phyloP scores from a whole-genome alignment of 2,888 invertebrate genomes.

The Adineta ricciae region DNA sequence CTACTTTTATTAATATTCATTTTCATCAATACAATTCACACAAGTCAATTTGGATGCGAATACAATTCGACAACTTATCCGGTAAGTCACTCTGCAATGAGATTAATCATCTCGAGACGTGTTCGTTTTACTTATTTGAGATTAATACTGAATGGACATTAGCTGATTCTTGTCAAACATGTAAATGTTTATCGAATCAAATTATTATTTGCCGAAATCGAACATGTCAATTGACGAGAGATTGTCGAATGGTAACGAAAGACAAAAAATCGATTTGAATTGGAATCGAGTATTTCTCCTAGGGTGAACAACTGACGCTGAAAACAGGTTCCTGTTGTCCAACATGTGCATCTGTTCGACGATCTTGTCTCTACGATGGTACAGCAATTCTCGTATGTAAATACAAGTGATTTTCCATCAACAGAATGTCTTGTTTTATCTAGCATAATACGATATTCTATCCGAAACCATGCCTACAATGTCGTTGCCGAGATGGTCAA shows the following conservation, averaged over 20 bases:
- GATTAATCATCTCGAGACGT: not conserved
- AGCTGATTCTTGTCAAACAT: not conserved
- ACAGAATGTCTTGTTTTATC: not conserved
- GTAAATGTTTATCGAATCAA: slow-evolving; percentile 7
- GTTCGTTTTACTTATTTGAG: not conserved
- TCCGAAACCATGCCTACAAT: not conserved
- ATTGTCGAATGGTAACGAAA: slow-evolving; percentile 9
- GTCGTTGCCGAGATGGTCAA: slow-evolving; percentile 15
- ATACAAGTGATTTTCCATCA: not conserved
- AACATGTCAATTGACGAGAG: not conserved
- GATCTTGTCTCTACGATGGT: not conserved
- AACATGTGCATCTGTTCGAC: not conserved
- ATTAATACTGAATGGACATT: slow-evolving; percentile 10
- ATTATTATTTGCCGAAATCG: slow-evolving; percentile 19
- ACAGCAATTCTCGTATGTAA: not conserved
- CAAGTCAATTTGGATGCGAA: not conserved
- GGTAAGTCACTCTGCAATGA: not conserved
- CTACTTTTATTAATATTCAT: not conserved
- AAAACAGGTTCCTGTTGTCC: not conserved
- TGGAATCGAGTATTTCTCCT: not conserved
- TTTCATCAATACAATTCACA: not conserved
- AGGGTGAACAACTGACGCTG: slow-evolving; percentile 1
- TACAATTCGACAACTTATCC: not conserved
- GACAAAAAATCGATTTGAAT: not conserved
- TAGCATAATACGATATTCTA: slow-evolving; percentile 16